Conservation (phyloP, 1,140 invertebrate species). For the Argopecten irradians region DNA sequence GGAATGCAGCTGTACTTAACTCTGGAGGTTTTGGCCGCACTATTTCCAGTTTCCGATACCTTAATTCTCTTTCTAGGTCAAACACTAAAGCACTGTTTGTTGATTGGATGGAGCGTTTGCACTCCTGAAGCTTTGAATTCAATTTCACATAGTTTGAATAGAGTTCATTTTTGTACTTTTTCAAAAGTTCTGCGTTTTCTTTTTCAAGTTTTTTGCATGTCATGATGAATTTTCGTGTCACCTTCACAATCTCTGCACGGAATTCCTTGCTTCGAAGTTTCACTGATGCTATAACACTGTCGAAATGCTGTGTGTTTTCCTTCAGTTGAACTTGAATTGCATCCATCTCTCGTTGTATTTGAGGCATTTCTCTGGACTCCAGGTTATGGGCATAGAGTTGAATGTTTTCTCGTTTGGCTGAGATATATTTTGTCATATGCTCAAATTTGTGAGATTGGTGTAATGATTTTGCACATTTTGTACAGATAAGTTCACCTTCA, state of each 20-base stretch:
- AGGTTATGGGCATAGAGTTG: neutral
- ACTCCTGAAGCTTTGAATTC: neutral
- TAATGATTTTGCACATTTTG: neutral
- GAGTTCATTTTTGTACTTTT: constrained; percentile 14
- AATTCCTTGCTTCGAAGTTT: constrained; percentile 13
- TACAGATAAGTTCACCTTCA: neutral
- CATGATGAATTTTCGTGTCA: neutral
- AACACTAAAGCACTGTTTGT: neutral
- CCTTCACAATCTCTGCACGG: neutral
- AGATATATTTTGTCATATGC: neutral
- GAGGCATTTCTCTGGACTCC: neutral
- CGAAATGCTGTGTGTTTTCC: neutral
- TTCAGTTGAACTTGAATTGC: neutral
- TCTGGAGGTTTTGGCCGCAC: neutral
- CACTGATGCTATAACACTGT: constrained; percentile 1
- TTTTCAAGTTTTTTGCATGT: neutral
- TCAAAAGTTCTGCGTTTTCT: constrained; percentile 1
- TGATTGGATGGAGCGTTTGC: neutral
- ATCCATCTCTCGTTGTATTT: neutral
- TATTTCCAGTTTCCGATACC: neutral
- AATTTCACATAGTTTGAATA: constrained; percentile 4
- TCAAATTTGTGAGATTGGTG: neutral
- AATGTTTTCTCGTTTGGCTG: neutral
- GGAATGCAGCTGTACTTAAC: neutral
- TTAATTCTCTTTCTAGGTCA: neutral